A percentile compares a stretch with the other conserved stretches of the same genome.
These are phyloP conservation scores for Phainopepla nitens DNA, from an alignment of 2,113 vertebrate species.

Conservation along the genomic window DNA sequence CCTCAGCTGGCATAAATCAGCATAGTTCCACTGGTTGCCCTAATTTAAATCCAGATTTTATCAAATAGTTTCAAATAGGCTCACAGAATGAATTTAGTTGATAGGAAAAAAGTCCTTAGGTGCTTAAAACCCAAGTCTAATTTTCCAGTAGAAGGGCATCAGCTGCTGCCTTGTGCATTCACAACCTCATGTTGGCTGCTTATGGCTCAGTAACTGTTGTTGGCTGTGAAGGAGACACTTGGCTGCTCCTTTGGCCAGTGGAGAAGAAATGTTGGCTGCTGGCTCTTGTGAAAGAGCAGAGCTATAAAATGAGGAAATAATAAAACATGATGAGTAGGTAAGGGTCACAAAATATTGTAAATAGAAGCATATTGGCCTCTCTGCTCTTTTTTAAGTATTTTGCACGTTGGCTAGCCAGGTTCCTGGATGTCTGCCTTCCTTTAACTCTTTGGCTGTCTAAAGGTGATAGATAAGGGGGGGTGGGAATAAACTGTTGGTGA, in stretches of 20 bases:
- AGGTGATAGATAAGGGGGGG: background rate
- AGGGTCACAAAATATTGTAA: slow-evolving; percentile 49
- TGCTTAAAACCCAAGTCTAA: slow-evolving; percentile 2
- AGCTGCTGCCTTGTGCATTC: slow-evolving; percentile 42
- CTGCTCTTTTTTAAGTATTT: background rate
- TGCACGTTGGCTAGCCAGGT: background rate
- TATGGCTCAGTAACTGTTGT: slow-evolving; percentile 11
- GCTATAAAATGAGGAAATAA: slow-evolving; percentile 41
- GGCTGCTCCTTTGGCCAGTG: slow-evolving; percentile 33
- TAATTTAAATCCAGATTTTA: slow-evolving; percentile 11
- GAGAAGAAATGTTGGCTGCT: slow-evolving; percentile 3
- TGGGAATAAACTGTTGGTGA: background rate
- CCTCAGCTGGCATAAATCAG: slow-evolving; percentile 15
- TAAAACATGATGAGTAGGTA: slow-evolving; percentile 37
- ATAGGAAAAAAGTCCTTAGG: background rate
- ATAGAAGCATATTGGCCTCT: slow-evolving; percentile 33
- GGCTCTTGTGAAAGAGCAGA: slow-evolving; percentile 2
- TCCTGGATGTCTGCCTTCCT: background rate
- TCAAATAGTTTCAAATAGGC: background rate
- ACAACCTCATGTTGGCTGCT: background rate
- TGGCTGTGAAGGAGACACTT: slow-evolving; percentile 37
- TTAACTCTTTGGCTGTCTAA: background rate
- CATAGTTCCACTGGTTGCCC: background rate
- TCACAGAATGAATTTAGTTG: background rate
- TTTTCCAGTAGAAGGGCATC: slow-evolving; percentile 53